Evolutionary conservation across 1,140 invertebrate genomes (phyloP), one percentile per base, ranked within the genome.

Genomic region (Bicyclus anynana): DNA sequence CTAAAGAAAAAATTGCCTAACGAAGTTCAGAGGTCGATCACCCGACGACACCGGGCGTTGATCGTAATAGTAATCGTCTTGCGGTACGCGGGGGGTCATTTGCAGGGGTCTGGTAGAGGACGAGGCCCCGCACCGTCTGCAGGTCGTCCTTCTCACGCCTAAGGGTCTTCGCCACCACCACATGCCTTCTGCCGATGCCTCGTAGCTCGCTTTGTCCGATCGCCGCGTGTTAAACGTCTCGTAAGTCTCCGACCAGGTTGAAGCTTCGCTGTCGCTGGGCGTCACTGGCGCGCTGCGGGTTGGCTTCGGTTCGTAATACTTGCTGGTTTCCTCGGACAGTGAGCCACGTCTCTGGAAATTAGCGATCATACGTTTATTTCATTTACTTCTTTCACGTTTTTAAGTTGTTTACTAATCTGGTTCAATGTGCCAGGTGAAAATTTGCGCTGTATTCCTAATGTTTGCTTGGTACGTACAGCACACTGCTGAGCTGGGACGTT

Each of bases 81-180:
- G 73, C 5, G 72, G 5, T 56, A 58, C 70, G 46, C 79, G 80
- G 0, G 83, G 71, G 21, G 69, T 74, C 74, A 84, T 77, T 52
- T 72, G 67, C 37, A 84, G 53, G 16, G 84, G 84, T 50, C 84
- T 71, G 2, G 74, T 72, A 1, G 77, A 74, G 0, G 77, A 82
- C 1, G 72, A 82, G 12, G 80, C 80, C 2, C 78, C 80, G 52
- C 77, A 80, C 18, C 74, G 47, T 20, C 73, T 56, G 49, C 80
- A 81, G 21, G 73, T 72, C 4, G 67, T 68, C 1, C 79, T 61
- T 6, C 80, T 63, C 0, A 85, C 77, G 20, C 72, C 81, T 12
- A 83, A 47, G 17, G 81, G 80, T 38, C 83, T 57, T 23, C 73
- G 67, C 80, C 83, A 81, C 79, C 80, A 86, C 79, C 83, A 86